phyloP scores from a whole-genome alignment of 64 coral and sea anemone species.

The Orbicella faveolata region DNA sequence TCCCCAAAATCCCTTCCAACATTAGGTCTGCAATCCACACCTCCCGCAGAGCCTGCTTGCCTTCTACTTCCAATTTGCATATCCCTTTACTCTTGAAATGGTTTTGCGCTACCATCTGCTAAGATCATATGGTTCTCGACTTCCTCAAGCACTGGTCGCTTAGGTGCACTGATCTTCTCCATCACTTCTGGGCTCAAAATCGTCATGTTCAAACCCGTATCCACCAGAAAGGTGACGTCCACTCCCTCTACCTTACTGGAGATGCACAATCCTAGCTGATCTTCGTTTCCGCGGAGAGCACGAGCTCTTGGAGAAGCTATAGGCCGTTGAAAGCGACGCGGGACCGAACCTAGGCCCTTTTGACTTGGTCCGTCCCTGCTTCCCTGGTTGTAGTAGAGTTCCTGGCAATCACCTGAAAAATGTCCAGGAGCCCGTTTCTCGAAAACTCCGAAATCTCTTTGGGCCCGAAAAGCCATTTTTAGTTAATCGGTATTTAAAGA shows the following conservation, averaged over 20 bases:
- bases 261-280: constrained; percentile 21
- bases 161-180: background rate
- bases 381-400: constrained; percentile 11
- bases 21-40: constrained; percentile 13
- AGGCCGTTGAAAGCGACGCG: background rate
- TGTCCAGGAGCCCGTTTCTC: background rate
- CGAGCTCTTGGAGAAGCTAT: background rate
- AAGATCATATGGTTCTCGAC: background rate
- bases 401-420: background rate
- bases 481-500: no score
- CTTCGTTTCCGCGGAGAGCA: background rate
- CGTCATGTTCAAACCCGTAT: constrained; percentile 30
- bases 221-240: constrained; percentile 28
- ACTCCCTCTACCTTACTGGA: background rate
- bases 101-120: background rate
- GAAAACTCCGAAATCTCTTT: no score
- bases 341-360: constrained; percentile 39
- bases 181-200: constrained; percentile 14
- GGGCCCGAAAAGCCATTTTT: no score
- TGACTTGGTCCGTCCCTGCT: constrained; percentile 16
- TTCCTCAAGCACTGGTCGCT: constrained; percentile 16
- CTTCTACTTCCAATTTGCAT: background rate
- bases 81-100: background rate
- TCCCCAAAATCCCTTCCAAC: constrained; percentile 8
- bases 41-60: background rate